Evolutionary conservation across 2,113 vertebrate species (phyloP).

Genomic region (Myodes glareolus): DNA sequence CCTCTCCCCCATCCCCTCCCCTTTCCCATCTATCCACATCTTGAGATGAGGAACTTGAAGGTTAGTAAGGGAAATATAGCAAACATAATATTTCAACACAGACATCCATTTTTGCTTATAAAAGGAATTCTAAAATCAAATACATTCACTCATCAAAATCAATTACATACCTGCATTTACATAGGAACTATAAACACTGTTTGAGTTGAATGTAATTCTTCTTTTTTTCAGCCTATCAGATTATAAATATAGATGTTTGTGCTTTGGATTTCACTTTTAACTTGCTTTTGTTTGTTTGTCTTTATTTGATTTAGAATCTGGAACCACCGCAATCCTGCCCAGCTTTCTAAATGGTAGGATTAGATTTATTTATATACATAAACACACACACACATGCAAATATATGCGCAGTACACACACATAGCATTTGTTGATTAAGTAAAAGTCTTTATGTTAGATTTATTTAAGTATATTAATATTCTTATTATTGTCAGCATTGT

Average conservation of each 20-base stretch:
- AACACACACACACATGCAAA: background rate
- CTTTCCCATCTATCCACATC: background rate
- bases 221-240: background rate
- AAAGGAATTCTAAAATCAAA: background rate
- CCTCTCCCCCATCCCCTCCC: too few species aligned
- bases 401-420: too few species aligned
- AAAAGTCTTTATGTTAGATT: background rate
- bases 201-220: background rate
- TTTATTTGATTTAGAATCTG: background rate
- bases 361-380: background rate
- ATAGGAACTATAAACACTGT: background rate
- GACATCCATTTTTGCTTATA: background rate
- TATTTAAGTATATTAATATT: conserved; percentile 40
- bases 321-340: background rate
- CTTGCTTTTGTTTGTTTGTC: background rate
- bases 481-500: conserved; percentile 42
- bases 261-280: background rate
- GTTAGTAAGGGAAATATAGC: background rate
- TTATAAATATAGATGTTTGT: background rate
- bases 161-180: background rate
- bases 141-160: background rate
- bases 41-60: background rate
- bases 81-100: background rate
- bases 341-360: background rate
- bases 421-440: conserved; percentile 46